A percentile compares a stretch with the other conserved stretches of the same genome.
These are phyloP conservation scores for Ophion ventricosus DNA, from an alignment of 2,888 invertebrate genomes.

Conservation along the genomic window DNA sequence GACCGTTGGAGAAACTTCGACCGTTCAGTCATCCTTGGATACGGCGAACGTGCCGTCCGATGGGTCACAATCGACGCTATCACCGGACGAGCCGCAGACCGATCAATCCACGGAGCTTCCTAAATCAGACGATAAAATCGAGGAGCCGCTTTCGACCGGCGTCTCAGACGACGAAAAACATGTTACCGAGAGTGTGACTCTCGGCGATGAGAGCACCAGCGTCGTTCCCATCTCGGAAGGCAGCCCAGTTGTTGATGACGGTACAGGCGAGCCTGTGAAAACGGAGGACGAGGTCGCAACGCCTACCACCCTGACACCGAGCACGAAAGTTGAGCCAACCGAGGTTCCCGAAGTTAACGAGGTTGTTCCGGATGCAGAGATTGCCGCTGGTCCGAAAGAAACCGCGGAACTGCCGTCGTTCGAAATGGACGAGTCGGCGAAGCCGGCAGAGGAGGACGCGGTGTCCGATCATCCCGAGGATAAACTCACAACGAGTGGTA, in stretches of 20 bases:
- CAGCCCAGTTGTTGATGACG: constrained; percentile 7
- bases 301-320: constrained; percentile 8
- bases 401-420: constrained; percentile 9
- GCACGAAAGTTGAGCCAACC: constrained; percentile 8
- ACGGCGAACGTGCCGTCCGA: not conserved
- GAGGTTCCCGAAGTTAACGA: constrained; percentile 6
- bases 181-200: constrained; percentile 10
- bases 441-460: constrained; percentile 30
- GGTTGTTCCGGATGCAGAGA: not conserved
- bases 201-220: constrained; percentile 41
- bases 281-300: constrained; percentile 1
- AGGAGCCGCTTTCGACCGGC: constrained; percentile 37
- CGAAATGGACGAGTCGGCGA: constrained; percentile 2
- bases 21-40: constrained; percentile 8
- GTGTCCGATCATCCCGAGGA: constrained; percentile 15
- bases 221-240: constrained; percentile 27
- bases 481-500: not conserved
- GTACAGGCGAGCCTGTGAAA: constrained; percentile 8
- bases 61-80: constrained; percentile 34
- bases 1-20: constrained; percentile 58
- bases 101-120: constrained; percentile 39
- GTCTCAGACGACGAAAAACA: constrained; percentile 42
- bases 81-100: constrained; percentile 29
- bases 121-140: constrained; percentile 55
- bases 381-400: constrained; percentile 10